Percentiles rank a stretch among this genome's conserved stretches.
Evolutionary conservation across 2,113 vertebrate species (phyloP).

Genomic region (Anoura caudifer): DNA sequence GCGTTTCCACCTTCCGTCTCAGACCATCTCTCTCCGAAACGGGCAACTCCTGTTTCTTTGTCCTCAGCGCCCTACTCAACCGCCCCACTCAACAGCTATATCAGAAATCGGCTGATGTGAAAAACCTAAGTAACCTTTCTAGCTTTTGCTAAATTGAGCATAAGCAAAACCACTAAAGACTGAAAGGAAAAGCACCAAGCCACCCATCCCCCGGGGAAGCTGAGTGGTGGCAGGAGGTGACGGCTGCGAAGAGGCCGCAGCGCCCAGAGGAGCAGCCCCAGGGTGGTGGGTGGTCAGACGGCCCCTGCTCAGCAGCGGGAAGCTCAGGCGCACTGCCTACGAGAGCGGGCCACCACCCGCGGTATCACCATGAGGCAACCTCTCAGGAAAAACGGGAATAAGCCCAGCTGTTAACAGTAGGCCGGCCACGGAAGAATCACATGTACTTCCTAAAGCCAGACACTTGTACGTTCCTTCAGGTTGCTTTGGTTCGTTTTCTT

Average conservation of each 20-base stretch:
- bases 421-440: neutral
- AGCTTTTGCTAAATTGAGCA: neutral
- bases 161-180: neutral
- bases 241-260: neutral
- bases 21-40: neutral
- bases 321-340: neutral
- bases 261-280: neutral
- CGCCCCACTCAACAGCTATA: neutral
- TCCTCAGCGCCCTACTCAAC: neutral
- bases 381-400: neutral
- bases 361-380: neutral
- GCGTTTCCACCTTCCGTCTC: neutral
- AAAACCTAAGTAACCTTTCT: neutral
- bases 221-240: rapidly evolving
- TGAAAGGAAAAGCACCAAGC: neutral
- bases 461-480: neutral
- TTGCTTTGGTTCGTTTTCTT: neutral
- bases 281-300: too few relatives aligned
- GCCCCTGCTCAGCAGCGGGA: neutral
- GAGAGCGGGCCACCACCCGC: neutral
- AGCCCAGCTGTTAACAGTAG: neutral
- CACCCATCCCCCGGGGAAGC: neutral
- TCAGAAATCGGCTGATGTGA: neutral
- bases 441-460: neutral
- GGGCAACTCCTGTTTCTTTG: neutral